These are phyloP conservation scores for Tinea semifulvella DNA, from an alignment of 2,888 invertebrate genomes.

Conservation along the genomic window DNA sequence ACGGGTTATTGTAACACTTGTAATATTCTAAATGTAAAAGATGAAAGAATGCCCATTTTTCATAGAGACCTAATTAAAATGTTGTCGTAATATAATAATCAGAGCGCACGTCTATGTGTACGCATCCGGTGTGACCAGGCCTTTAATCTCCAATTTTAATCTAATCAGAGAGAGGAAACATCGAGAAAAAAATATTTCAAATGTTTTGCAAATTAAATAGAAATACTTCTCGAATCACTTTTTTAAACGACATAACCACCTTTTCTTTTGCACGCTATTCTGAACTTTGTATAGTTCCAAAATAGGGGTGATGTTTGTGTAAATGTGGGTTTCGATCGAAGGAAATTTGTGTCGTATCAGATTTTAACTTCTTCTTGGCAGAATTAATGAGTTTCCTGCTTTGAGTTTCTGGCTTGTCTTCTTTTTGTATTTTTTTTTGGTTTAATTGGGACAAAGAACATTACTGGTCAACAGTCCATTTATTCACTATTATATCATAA, in stretches of 20 bases:
- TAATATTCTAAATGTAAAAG: too few relatives aligned
- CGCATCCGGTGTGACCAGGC: too few relatives aligned
- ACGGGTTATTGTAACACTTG: too few relatives aligned
- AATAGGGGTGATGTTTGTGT: neutral
- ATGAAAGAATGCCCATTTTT: too few relatives aligned
- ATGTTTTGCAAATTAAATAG: constrained; percentile 61
- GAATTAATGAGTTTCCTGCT: constrained; percentile 56
- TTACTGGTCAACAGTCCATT: too few relatives aligned
- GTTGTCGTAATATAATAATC: too few relatives aligned
- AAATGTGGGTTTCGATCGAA: constrained; percentile 19
- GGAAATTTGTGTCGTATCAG: constrained; percentile 63
- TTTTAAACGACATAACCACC: neutral
- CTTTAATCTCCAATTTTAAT: constrained; percentile 28
- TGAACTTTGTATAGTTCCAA: neutral
- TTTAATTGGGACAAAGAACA: too few relatives aligned
- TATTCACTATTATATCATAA: too few relatives aligned
- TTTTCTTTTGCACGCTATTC: neutral
- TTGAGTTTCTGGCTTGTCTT: constrained; percentile 1
- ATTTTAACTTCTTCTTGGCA: constrained; percentile 59
- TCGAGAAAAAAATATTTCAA: constrained; percentile 50
- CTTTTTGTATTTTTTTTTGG: neutral
- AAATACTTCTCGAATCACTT: constrained; percentile 24
- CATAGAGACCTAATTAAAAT: too few relatives aligned
- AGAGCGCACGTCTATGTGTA: too few relatives aligned
- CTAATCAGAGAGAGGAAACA: constrained; percentile 60